Base-by-base conservation (phyloP, 2,113 vertebrate genomes). In the Recurvirostra avosetta region DNA sequence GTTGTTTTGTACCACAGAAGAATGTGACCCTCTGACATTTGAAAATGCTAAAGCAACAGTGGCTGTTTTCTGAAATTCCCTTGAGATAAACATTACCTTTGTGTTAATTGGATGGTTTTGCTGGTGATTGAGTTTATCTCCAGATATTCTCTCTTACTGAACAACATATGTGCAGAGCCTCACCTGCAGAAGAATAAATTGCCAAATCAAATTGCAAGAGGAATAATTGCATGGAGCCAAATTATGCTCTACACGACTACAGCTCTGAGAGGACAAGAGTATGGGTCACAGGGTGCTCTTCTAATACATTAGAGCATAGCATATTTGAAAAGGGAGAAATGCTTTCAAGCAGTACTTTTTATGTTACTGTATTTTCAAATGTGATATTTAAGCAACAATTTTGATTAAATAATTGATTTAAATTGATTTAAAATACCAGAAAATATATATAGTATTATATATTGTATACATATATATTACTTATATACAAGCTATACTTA, bases 41-140 rank as follows among this genome's bases (percentile, higher is more conserved):
- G 49, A 53, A 92, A 95, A 91, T 72, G 36, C 29, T 92, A 73
- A 87, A 68, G 67, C 32, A 87, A 61, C 47, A n/a, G 36, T 22
- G 40, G 4, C 17, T 75, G 27, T 81, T 68, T 92, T 82, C 70
- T 75, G 53, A 94, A 88, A 75, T 68, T 85, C 50, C 36, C 40
- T 82, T 40, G 21, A 86, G 49, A 92, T 53, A 81, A 87, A 61
- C 15, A 20, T 72, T 75, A 62, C 20, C 55, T 88, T 94, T 73
- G 11, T 85, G 41, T 75, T 81, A 80, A 83, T 78, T 56, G 23
- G 30, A 18, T 65, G 27, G n/a, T 29, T 92, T 94, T 80, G 20
- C 12, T 71, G 22, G 52, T 76, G 58, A 65, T 11, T 55, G 47
- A 63, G 34, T 79, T 79, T 88, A 27, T 72, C 58, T 90, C 21